Base-by-base conservation (phyloP, 1,140 invertebrate genomes). In the Atta colombica region DNA sequence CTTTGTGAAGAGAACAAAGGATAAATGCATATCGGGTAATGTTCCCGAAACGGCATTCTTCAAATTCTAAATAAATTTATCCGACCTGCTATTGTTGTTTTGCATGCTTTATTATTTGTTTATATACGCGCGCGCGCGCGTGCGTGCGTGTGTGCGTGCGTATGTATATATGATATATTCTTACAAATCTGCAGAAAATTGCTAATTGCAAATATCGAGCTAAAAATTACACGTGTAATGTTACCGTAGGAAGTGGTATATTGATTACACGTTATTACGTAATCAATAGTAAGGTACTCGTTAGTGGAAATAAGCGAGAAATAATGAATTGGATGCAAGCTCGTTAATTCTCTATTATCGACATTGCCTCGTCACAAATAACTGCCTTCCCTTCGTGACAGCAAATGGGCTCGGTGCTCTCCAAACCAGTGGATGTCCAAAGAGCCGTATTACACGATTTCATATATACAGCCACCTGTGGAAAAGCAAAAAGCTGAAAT, bases 341-440 rank as follows among this genome's bases (percentile, higher is more conserved):
- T 75, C 55, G 39, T 75, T 81, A 82, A 39, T 88, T 63, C 18
- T 90, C 45, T 61, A 65, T 88, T 39, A 80, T 25, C 53, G 53
- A 55, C n/a, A 51, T 31, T 21, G 63, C 8, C 16, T 72, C 61
- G 0, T 72, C 45, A 63, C 90, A 91, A 35, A 66, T 10, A 60
- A 45, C 77, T 53, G 65, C 28, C 35, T 89, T 91, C n/a, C 88
- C 89, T 31, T 89, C 88, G 68, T 88, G 86, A 55, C 92, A 92
- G 68, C 91, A 93, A 81, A 93, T 88, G 55, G 60, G 87, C 31
- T 91, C 86, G 3, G 77, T 60, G 49, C 77, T 88, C 71, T 89
- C 80, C 51, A 91, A 85, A 25, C 89, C 87, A 14, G 87, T 90
- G 72, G 77, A 86, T 66, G 75, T 89, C 92, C 92, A 92, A 18